A percentile compares a stretch with the other conserved stretches of the same genome.
phyloP scores from a whole-genome alignment of 2,888 invertebrate species.

The Antheraea assamensis region DNA sequence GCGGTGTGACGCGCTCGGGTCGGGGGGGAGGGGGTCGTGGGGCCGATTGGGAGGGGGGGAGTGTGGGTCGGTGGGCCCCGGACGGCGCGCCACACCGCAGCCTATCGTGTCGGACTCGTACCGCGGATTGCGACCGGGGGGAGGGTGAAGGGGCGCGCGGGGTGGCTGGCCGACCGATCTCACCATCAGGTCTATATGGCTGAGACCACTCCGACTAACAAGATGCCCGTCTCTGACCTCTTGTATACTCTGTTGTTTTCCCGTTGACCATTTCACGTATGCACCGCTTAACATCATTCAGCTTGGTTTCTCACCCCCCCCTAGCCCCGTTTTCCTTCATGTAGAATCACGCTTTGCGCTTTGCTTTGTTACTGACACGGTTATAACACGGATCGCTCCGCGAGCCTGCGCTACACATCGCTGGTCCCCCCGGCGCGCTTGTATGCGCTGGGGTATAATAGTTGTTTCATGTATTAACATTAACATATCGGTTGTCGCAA shows the following conservation, averaged over 20 bases:
- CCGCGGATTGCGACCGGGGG: slow-evolving; percentile 36
- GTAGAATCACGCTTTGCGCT: slow-evolving; percentile 53
- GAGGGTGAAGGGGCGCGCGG: slow-evolving; percentile 42
- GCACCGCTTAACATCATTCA: slow-evolving; percentile 66
- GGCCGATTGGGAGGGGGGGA: slow-evolving; percentile 54
- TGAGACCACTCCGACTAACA: slow-evolving; percentile 71
- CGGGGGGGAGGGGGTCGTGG: slow-evolving; percentile 33
- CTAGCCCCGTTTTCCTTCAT: slow-evolving; percentile 35
- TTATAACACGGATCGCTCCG: slow-evolving; percentile 46
- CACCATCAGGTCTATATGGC: slow-evolving; percentile 75
- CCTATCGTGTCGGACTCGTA: slow-evolving; percentile 31
- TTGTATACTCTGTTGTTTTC: slow-evolving; percentile 53
- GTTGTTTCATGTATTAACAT: neutral
- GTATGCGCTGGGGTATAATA: neutral
- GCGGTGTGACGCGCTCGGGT: slow-evolving; percentile 38
- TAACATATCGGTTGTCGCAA: neutral
- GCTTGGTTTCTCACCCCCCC: slow-evolving; percentile 53
- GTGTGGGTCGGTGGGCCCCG: slow-evolving; percentile 56
- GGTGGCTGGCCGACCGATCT: slow-evolving; percentile 59
- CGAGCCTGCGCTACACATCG: slow-evolving; percentile 34
- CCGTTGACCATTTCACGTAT: slow-evolving; percentile 64
- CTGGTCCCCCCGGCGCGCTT: neutral
- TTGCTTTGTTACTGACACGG: slow-evolving; percentile 47
- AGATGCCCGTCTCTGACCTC: slow-evolving; percentile 57
- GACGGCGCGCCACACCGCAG: slow-evolving; percentile 44